Percentiles rank a stretch among this genome's conserved stretches.
These are phyloP conservation scores for Myocastor coypus DNA, from an alignment of 2,113 vertebrate genomes.

Conservation along the genomic window DNA sequence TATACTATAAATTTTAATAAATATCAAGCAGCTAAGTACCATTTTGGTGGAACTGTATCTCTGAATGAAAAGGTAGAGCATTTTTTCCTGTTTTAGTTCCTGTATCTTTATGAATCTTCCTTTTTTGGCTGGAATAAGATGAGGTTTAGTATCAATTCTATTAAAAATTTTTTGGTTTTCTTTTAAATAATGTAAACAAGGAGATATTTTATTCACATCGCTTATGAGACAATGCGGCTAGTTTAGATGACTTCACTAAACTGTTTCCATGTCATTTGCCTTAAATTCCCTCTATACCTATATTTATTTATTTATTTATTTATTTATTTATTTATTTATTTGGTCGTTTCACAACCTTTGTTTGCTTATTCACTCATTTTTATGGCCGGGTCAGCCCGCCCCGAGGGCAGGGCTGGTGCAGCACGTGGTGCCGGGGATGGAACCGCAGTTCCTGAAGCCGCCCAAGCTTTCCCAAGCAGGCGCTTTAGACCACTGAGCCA, in stretches of 20 bases:
- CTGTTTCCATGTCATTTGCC: neutral
- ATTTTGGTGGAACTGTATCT: neutral
- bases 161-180: neutral
- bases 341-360: too few relatives aligned
- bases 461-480: too few relatives aligned
- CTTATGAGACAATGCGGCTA: slow-evolving; percentile 14
- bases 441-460: too few relatives aligned
- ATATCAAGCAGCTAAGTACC: neutral
- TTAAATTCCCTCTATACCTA: neutral
- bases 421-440: too few relatives aligned
- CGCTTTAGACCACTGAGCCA: too few relatives aligned
- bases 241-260: neutral
- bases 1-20: neutral
- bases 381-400: too few relatives aligned
- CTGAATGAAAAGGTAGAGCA: neutral
- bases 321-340: too few relatives aligned
- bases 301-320: too few relatives aligned
- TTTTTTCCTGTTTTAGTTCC: neutral
- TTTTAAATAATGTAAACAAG: slow-evolving; percentile 2
- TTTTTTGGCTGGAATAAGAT: slow-evolving; percentile 21
- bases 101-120: neutral
- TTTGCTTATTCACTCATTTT: too few relatives aligned
- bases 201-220: slow-evolving; percentile 5
- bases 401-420: too few relatives aligned
- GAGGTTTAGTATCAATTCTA: neutral